Evolutionary conservation across 2,888 invertebrate species (phyloP).

Genomic region (Polymixis lichenea): DNA sequence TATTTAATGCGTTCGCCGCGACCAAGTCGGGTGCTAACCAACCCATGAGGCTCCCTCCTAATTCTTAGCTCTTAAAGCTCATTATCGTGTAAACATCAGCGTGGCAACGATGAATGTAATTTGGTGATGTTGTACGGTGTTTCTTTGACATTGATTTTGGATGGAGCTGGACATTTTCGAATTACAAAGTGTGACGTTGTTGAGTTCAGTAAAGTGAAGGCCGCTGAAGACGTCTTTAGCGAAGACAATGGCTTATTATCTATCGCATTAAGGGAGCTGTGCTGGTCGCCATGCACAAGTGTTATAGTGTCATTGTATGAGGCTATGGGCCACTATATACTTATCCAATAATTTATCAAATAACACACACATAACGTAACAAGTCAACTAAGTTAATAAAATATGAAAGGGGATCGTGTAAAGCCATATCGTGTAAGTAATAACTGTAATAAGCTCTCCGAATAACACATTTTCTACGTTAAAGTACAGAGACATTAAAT

Average conservation of each 20-base stretch:
- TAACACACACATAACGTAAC: constrained; percentile 2
- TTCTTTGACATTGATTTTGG: constrained; percentile 88
- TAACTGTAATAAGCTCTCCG: constrained; percentile 25
- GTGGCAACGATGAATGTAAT: constrained; percentile 76
- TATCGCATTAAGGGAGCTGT: constrained; percentile 66
- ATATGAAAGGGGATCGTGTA: constrained; percentile 19
- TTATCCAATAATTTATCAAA: constrained; percentile 13
- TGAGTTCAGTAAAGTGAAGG: constrained; percentile 70
- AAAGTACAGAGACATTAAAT: constrained; percentile 47
- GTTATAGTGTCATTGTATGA: constrained; percentile 58
- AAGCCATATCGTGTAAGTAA: constrained; percentile 23
- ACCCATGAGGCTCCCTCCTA: constrained; percentile 64
- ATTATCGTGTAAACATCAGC: constrained; percentile 63
- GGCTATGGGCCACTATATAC: constrained; percentile 17
- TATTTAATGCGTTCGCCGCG: constrained; percentile 80
- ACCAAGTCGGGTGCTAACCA: constrained; percentile 69
- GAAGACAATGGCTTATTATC: constrained; percentile 74
- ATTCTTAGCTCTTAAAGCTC: constrained; percentile 68
- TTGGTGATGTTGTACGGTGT: constrained; percentile 80
- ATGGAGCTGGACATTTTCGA: constrained; percentile 77
- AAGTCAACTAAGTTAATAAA: background rate
- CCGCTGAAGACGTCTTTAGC: constrained; percentile 69
- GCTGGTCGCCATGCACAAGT: constrained; percentile 60
- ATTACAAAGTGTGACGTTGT: constrained; percentile 77
- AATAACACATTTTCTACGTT: constrained; percentile 33